Conservation (phyloP, 2,888 invertebrate genomes). For the Eucriotettix oculatus region DNA sequence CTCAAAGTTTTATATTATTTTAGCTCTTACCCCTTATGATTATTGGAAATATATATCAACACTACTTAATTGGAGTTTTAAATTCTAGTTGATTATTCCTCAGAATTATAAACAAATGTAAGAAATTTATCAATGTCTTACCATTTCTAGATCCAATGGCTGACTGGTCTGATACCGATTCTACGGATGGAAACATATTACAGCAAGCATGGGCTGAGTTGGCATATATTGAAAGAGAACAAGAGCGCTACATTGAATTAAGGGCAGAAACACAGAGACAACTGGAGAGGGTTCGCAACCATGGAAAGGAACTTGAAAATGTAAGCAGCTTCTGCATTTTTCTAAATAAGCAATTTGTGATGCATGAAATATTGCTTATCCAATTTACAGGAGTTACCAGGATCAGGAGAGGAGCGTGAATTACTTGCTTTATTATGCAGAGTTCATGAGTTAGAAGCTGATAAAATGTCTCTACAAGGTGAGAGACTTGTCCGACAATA, state of each 20-base stretch:
- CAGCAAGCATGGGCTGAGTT: constrained; percentile 73
- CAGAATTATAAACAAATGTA: too few relatives aligned
- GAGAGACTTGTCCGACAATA: constrained; percentile 72
- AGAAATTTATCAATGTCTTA: too few relatives aligned
- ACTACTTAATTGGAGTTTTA: too few relatives aligned
- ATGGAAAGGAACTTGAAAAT: constrained; percentile 69
- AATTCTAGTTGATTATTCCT: too few relatives aligned
- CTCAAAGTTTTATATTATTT: too few relatives aligned
- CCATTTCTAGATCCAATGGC: too few relatives aligned
- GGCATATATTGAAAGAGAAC: constrained; percentile 70
- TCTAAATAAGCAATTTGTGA: too few relatives aligned
- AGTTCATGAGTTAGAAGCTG: constrained; percentile 87
- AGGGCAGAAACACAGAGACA: constrained; percentile 64
- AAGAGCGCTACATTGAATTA: constrained; percentile 60
- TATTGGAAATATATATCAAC: too few relatives aligned
- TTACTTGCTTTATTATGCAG: constrained; percentile 72
- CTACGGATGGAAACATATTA: constrained; percentile 44
- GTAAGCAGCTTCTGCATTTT: constrained; percentile 30
- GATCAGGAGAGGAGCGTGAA: constrained; percentile 80
- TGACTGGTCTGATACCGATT: constrained; percentile 16
- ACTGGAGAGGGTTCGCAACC: constrained; percentile 58
- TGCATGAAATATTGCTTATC: background rate
- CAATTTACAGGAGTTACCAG: constrained; percentile 55
- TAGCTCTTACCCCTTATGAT: too few relatives aligned
- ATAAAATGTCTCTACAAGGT: constrained; percentile 82